Percentiles rank a stretch among this genome's conserved stretches.
Conservation (phyloP, 2,113 vertebrate genomes). For the Aphyosemion australe region DNA sequence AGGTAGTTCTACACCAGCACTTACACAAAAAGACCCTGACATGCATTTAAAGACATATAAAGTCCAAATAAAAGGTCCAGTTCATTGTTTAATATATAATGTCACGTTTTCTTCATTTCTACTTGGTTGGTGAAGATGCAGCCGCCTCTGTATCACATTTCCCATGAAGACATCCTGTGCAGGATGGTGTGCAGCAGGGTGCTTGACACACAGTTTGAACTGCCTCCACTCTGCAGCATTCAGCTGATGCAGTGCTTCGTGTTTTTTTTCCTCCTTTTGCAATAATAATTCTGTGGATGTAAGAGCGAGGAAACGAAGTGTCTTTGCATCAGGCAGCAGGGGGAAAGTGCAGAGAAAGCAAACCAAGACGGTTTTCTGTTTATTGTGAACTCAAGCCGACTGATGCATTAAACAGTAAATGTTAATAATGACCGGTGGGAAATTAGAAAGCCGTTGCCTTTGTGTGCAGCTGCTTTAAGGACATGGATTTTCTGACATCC, state of each 20-base stretch:
- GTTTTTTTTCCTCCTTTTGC: slow-evolving; percentile 3
- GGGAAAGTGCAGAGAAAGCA: slow-evolving; percentile 19
- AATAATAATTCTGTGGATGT: slow-evolving; percentile 7
- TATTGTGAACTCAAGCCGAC: slow-evolving; percentile 9
- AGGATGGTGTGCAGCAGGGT: slow-evolving; percentile 14
- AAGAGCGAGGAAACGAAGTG: slow-evolving; percentile 12
- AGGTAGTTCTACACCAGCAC: neutral
- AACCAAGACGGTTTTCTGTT: slow-evolving; percentile 5
- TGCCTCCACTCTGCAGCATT: slow-evolving; percentile 26
- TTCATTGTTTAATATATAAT: no score
- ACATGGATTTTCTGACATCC: neutral
- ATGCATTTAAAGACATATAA: no score
- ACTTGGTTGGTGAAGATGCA: neutral
- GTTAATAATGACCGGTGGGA: slow-evolving; percentile 6
- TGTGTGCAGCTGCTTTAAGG: neutral
- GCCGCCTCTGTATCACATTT: neutral
- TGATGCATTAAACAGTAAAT: slow-evolving; percentile 1
- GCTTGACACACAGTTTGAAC: slow-evolving; percentile 11
- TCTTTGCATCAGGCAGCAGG: slow-evolving; percentile 22
- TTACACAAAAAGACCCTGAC: no score
- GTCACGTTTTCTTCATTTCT: neutral
- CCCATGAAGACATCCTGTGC: slow-evolving; percentile 13
- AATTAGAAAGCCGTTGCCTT: slow-evolving; percentile 5
- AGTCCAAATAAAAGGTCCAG: no score
- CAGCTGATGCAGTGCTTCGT: slow-evolving; percentile 27